Evolutionary conservation across 2,113 vertebrate species (phyloP), one percentile per base, ranked within the genome.

Genomic region (Grus americana): DNA sequence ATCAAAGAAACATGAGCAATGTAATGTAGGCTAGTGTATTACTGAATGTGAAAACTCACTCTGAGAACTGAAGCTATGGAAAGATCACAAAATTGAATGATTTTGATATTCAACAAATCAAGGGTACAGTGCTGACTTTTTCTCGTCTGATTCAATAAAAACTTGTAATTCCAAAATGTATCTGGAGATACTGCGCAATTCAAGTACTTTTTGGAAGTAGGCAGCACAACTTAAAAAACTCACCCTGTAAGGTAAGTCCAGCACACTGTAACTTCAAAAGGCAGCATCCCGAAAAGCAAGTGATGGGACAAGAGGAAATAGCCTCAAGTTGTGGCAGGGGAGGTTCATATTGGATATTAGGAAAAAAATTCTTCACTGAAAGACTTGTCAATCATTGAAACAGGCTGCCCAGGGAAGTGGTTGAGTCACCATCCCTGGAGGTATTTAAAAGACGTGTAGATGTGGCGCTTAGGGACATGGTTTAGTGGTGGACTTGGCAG

Each of bases 331-430:
- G 9, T 1, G 8, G 4, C 15, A 85, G 6, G 6, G 6, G 4
- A 65, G 2, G 19, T 15, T 73, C 65, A 29, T 5, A 70, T 6
- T 57, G 8, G 4, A 19, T 59, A 47, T 32, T 32, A n/a, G 12
- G 49, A 24, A 65, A 65, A 94, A 52, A n/a, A 2, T 52, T 85
- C 6, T 52, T 34, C 34, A 44, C 4, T 2, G 15, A 26, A 88
- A 66, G 2, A 3, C 9, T 88, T 57, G 3, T 42, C 24, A 74
- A 57, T 6, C 12, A 54, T 12, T 62, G 20, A 15, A 57, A 66
- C 1, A 32, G 7, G 3, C 7, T 57, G 5, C 13, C 3, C 17
- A n/a, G 13, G 3, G 36, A 58, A n/a, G 14, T 24, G 10, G 2
- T 55, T 57, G 23, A 26, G 11, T 66, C 15, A 16, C 6, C 7